Base-by-base conservation (phyloP, 2,888 invertebrate genomes). In the Apodemia hepburni region DNA sequence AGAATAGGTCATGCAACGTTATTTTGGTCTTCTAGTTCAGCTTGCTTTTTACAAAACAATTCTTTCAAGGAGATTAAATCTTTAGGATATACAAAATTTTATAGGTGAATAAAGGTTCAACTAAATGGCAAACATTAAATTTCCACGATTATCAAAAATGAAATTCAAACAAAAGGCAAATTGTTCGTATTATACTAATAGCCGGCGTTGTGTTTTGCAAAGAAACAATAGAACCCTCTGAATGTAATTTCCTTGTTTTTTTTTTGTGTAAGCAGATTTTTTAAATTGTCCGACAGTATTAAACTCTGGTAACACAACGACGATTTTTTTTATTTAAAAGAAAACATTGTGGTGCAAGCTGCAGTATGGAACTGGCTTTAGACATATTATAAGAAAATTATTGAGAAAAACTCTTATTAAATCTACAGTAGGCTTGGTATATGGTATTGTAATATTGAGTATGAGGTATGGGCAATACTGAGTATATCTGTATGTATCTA, bases 311-410 rank as follows among this genome's bases (percentile, higher is more conserved):
- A 66, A 65, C 69, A 73, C 69, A 73, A 74, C 74, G 72, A 76
- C 72, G 77, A 80, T 75, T 74, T 77, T 82, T 76, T 80, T 80
- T 80, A 81, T 80, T 79, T 80, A 77, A 79, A 83, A 81, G 76
- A 81, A 80, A 78, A 77, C 80, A 38, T 12, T 38, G 38, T 38
- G 38, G 3, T 38, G 38, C 3, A 0, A 38, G 38, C 2, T n/a
- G n/a, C n/a, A n/a, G n/a, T n/a, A n/a, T n/a, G n/a, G n/a, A n/a
- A n/a, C n/a, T n/a, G n/a, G n/a, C n/a, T n/a, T n/a, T n/a, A n/a
- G n/a, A n/a, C n/a, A n/a, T n/a, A n/a, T n/a, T n/a, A n/a, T n/a
- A n/a, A n/a, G n/a, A n/a, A n/a, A n/a, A n/a, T n/a, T n/a, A n/a
- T n/a, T n/a, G n/a, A n/a, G n/a, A n/a, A n/a, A n/a, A n/a, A n/a